Conservation (phyloP, 2,888 invertebrate species). For the Hoplodrina blanda region DNA sequence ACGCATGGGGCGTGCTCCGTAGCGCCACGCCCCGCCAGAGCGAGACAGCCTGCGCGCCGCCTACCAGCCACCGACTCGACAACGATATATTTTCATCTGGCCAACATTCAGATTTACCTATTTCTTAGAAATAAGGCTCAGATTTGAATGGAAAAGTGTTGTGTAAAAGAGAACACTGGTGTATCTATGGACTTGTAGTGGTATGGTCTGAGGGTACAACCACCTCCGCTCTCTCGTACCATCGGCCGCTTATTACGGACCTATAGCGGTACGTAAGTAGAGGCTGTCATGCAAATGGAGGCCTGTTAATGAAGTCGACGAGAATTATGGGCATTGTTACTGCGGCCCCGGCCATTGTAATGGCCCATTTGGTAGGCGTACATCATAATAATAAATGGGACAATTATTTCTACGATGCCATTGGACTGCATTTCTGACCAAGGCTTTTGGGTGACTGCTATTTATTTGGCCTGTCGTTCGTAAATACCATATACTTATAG, state of each 20-base stretch:
- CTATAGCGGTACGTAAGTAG: constrained; percentile 80
- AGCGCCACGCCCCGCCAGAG: constrained; percentile 84
- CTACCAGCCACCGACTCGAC: constrained; percentile 76
- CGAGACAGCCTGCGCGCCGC: constrained; percentile 81
- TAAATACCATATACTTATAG: constrained; percentile 40
- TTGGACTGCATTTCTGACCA: constrained; percentile 81
- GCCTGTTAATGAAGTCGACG: constrained; percentile 90
- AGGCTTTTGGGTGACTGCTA: constrained; percentile 69
- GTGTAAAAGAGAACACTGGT: constrained; percentile 26
- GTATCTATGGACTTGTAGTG: constrained; percentile 60
- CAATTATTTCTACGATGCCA: constrained; percentile 82
- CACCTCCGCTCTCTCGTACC: constrained; percentile 75
- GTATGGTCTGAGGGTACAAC: constrained; percentile 72
- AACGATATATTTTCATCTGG: constrained; percentile 69
- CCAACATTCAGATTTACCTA: constrained; percentile 54
- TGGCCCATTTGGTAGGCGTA: constrained; percentile 88
- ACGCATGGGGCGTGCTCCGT: constrained; percentile 79
- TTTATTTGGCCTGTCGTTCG: constrained; percentile 62
- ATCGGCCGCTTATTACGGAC: constrained; percentile 78
- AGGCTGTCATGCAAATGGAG: constrained; percentile 90
- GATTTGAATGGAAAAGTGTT: constrained; percentile 58
- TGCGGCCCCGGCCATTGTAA: constrained; percentile 85
- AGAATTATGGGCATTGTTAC: constrained; percentile 90
- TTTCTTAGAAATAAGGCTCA: constrained; percentile 68
- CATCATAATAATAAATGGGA: constrained; percentile 88